Conservation (phyloP, 1,140 invertebrate species). For the Temnothorax longispinosus region DNA sequence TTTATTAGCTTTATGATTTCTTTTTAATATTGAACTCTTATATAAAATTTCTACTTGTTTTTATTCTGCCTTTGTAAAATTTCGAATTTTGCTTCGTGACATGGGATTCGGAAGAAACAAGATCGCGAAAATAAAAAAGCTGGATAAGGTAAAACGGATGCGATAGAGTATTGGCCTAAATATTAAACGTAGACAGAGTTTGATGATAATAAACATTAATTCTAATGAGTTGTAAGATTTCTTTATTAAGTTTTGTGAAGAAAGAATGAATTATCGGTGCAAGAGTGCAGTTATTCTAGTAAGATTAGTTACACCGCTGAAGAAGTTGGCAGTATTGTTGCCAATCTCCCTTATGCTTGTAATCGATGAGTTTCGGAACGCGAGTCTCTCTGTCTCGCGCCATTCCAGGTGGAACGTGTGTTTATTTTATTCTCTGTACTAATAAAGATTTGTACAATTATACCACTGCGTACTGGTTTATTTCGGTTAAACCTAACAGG, state of each 20-base stretch:
- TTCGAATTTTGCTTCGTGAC: not conserved
- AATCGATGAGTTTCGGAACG: no score
- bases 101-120: not conserved
- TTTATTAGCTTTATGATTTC: not conserved
- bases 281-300: no score
- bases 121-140: not conserved
- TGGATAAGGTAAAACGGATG: not conserved
- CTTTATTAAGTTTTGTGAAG: not conserved
- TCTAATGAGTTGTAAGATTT: conserved; percentile 3
- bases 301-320: no score
- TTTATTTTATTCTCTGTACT: no score
- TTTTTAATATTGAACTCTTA: not conserved
- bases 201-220: not conserved
- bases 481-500: no score
- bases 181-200: not conserved
- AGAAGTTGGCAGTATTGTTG: no score
- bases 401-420: no score
- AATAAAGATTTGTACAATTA: no score
- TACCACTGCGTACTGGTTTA: no score
- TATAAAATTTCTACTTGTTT: not conserved
- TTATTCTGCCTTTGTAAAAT: not conserved
- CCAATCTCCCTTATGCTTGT: no score
- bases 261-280: no score
- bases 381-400: no score
- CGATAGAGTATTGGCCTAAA: not conserved